Percentiles rank a stretch among this genome's conserved stretches.
Evolutionary conservation across 2,113 vertebrate species (phyloP).

Genomic region (Picathartes gymnocephalus): DNA sequence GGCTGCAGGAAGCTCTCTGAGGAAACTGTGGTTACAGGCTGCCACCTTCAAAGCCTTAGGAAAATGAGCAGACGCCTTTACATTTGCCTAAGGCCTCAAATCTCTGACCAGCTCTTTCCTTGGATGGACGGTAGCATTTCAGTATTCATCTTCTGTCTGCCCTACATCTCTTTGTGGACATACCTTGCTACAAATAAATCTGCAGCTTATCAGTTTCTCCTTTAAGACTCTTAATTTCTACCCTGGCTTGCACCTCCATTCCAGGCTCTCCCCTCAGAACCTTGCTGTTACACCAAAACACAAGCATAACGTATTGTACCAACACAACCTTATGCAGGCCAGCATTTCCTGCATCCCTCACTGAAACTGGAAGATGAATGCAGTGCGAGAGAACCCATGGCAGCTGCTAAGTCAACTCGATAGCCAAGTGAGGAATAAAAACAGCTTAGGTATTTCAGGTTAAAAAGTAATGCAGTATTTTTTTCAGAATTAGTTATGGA

Average conservation of each 20-base stretch:
- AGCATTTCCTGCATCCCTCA: neutral
- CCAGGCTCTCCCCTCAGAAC: neutral
- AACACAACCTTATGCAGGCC: neutral
- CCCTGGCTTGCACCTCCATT: neutral
- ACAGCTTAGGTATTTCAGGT: neutral
- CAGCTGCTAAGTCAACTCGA: neutral
- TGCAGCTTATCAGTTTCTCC: neutral
- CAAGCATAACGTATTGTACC: neutral
- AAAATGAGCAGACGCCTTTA: neutral
- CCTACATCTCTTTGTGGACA: neutral
- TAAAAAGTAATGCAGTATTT: neutral
- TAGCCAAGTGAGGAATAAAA: neutral
- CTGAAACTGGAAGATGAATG: neutral
- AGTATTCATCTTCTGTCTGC: neutral
- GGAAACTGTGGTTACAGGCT: neutral
- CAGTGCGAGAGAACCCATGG: neutral
- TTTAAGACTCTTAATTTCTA: neutral
- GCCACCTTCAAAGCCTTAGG: neutral
- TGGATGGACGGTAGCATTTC: neutral
- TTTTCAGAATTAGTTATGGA: neutral
- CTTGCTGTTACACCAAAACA: neutral
- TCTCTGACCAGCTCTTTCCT: neutral
- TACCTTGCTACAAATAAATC: neutral
- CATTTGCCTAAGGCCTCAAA: neutral
- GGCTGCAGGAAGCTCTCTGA: neutral